Evolutionary conservation across 1,140 invertebrate species (phyloP), one percentile per base, ranked within the genome.

Genomic region (Papilio glaucus): DNA sequence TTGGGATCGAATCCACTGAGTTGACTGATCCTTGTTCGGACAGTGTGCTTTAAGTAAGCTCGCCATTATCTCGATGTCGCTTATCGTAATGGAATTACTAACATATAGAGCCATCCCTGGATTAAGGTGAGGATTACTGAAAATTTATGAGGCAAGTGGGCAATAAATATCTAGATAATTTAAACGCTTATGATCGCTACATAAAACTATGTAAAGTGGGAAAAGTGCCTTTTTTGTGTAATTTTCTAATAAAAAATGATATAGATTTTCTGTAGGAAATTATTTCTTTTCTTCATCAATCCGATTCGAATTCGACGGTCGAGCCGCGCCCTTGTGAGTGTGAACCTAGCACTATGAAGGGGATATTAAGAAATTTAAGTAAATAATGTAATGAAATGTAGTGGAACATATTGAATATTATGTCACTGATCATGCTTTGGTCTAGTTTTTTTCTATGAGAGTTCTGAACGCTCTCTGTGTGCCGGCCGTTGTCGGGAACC

Each of bases 51-150:
- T 71, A 74, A 79, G 71, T 75, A 78, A 78, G 73, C 70, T 77
- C 42, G 53, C 15, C 29, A 61, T 77, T 76, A 78, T 77, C 76
- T 76, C 38, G 71, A 49, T 72, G 70, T 41, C 71, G 67, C 71
- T 78, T 80, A 82, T 82, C 78, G 74, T 63, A 62, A 77, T 72
- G 15, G 69, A 74, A 72, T 61, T 72, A 74, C 37, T 42, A 41
- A 62, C 60, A 61, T 65, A 45, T 76, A 49, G 73, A 76, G 72
- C 71, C 76, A 81, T 77, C 72, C 62, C 33, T 45, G 73, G 78
- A 78, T 84, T 82, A 78, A 70, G 68, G 26, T 29, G 18, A 21
- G 74, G 77, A 78, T 83, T 76, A 83, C 13, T 33, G 61, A 73
- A 49, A 72, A 70, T 76, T 76, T 76, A 72, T 72, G 65, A 75